Evolutionary conservation across 2,797 vertebrate genomes (phyloP).

Genomic region (Scyliorhinus canicula): DNA sequence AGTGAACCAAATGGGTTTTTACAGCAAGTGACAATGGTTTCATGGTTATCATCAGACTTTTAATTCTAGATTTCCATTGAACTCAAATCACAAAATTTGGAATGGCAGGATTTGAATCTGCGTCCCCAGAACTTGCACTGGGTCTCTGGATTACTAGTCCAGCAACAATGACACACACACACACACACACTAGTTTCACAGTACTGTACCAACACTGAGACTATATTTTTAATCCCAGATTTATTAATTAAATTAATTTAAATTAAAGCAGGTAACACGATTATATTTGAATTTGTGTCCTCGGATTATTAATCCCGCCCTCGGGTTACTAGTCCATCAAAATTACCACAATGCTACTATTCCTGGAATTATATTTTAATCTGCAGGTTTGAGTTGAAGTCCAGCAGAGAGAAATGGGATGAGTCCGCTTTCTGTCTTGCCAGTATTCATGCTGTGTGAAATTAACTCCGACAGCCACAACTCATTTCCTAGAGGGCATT

Average conservation of each 20-base stretch:
- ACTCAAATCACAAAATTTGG: no score
- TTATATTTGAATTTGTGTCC: no score
- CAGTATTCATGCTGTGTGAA: neutral
- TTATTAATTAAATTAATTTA: neutral
- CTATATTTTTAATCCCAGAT: neutral
- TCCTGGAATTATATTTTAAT: neutral
- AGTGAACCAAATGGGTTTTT: neutral
- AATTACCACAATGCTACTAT: neutral
- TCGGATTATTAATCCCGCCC: neutral
- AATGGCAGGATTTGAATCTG: no score
- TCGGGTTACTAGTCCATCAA: neutral
- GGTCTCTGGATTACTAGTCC: no score
- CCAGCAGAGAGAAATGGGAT: neutral
- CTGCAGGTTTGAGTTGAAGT: neutral
- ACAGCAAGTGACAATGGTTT: no score
- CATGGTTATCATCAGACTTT: no score
- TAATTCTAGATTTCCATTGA: no score
- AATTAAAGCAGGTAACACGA: neutral
- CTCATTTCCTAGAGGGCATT: no score
- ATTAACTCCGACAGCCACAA: neutral
- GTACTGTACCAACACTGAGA: neutral
- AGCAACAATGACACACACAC: no score
- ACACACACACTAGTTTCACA: no score
- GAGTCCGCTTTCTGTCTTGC: neutral
- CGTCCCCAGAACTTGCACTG: no score